Evolutionary conservation across 1,140 invertebrate genomes (phyloP).

Genomic region (Carcinoscorpius rotundicauda): DNA sequence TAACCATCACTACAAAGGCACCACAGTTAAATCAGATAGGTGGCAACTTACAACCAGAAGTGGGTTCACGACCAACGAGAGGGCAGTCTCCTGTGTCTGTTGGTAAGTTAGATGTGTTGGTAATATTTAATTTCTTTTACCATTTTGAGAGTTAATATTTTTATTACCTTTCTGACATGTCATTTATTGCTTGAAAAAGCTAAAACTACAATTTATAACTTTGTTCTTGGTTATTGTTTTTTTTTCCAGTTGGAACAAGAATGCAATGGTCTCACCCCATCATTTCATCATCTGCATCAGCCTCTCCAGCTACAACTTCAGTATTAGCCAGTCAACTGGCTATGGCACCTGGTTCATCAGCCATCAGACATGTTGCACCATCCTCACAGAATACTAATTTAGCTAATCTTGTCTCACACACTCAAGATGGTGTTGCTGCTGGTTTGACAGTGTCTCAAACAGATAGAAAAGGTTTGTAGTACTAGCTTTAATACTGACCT

Average conservation of each 20-base stretch:
- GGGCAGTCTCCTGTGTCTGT: conserved; percentile 17
- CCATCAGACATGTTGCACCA: conserved; percentile 3
- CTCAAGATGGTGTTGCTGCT: no score
- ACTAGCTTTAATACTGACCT: no score
- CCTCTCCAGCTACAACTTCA: conserved; percentile 16
- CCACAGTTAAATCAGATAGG: conserved; percentile 8
- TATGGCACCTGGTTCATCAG: conserved; percentile 9
- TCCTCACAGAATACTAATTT: conserved; percentile 1
- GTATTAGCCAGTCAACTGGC: conserved; percentile 16
- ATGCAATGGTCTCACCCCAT: conserved; percentile 18
- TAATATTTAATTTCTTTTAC: neutral
- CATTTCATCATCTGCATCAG: conserved; percentile 15
- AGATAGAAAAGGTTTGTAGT: no score
- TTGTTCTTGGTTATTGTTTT: no score
- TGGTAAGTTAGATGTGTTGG: conserved; percentile 5
- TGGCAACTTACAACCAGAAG: conserved; percentile 11
- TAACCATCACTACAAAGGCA: conserved; percentile 22
- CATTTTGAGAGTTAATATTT: no score
- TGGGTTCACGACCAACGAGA: conserved; percentile 12
- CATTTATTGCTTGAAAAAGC: no score
- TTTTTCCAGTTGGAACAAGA: conserved; percentile 2
- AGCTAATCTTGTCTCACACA: no score
- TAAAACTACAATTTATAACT: no score
- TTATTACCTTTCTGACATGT: no score
- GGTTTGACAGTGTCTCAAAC: no score